phyloP scores from a whole-genome alignment of 2,888 invertebrate genomes.

The Lochmaea crataegi region DNA sequence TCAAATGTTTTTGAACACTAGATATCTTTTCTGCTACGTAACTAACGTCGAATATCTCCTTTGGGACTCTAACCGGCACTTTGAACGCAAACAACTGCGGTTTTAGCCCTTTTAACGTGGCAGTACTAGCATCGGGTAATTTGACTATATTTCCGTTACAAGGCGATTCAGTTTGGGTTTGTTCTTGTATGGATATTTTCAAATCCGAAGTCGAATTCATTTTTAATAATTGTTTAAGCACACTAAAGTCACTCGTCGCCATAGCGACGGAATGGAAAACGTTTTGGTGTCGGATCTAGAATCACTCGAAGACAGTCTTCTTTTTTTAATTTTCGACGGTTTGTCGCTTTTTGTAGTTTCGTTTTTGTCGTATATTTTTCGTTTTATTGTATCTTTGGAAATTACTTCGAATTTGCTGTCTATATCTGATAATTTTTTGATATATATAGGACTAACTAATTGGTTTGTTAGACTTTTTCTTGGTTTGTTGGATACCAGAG shows the following conservation, averaged over 20 bases:
- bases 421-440: background rate
- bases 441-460: background rate
- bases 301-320: background rate
- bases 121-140: background rate
- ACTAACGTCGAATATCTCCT: background rate
- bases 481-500: background rate
- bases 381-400: background rate
- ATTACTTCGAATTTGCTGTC: background rate
- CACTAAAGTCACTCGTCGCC: background rate
- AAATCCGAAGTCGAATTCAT: background rate
- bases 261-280: background rate
- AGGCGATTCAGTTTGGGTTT: conserved; percentile 2
- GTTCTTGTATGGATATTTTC: background rate
- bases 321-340: background rate
- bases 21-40: background rate
- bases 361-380: background rate
- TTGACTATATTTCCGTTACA: background rate
- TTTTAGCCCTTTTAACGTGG: conserved; percentile 2
- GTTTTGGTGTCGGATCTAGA: too few species aligned
- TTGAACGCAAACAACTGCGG: conserved; percentile 7
- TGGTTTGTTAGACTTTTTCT: background rate
- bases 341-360: background rate
- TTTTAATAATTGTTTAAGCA: background rate
- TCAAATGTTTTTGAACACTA: background rate
- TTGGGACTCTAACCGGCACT: conserved; percentile 1